These are phyloP conservation scores for Mamestra configurata DNA, from an alignment of 1,140 invertebrate species.

Conservation along the genomic window DNA sequence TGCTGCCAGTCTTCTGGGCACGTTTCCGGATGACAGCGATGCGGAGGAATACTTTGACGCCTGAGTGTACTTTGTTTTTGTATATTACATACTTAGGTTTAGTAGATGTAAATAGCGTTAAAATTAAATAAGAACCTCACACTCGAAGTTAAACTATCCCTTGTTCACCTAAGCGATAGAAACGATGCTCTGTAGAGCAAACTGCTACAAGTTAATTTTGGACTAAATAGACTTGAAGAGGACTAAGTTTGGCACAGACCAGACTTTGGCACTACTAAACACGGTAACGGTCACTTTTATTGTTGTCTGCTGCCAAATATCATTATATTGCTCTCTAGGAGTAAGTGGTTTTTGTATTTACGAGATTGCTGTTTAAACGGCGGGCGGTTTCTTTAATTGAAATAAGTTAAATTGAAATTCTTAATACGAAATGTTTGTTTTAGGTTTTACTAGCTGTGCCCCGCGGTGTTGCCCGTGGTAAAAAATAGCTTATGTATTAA, in stretches of 20 bases:
- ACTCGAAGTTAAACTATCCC: conserved; percentile 6
- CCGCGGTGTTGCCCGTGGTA: no score
- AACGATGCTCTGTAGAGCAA: conserved; percentile 25
- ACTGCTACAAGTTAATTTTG: conserved; percentile 26
- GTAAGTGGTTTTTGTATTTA: conserved; percentile 19
- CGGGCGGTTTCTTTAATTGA: not conserved
- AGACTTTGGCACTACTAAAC: conserved; percentile 36
- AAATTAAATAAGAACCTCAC: not conserved
- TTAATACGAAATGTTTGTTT: no score
- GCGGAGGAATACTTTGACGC: no score
- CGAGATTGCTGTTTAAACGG: not conserved
- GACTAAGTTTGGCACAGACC: conserved; percentile 36
- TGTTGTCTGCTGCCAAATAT: conserved; percentile 30
- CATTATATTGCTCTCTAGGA: conserved; percentile 4
- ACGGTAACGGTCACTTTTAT: conserved; percentile 35
- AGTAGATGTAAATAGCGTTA: no score
- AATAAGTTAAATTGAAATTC: no score
- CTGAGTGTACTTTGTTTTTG: no score
- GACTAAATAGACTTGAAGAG: conserved; percentile 21
- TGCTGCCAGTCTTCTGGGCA: no score
- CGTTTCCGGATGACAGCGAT: no score
- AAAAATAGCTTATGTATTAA: no score
- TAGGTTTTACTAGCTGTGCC: no score
- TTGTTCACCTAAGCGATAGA: conserved; percentile 20
- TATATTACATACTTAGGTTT: no score